Percentiles rank a stretch among this genome's conserved stretches.
Evolutionary conservation across 1,140 invertebrate genomes (phyloP).

Genomic region (Zaprionus ornatus): DNA sequence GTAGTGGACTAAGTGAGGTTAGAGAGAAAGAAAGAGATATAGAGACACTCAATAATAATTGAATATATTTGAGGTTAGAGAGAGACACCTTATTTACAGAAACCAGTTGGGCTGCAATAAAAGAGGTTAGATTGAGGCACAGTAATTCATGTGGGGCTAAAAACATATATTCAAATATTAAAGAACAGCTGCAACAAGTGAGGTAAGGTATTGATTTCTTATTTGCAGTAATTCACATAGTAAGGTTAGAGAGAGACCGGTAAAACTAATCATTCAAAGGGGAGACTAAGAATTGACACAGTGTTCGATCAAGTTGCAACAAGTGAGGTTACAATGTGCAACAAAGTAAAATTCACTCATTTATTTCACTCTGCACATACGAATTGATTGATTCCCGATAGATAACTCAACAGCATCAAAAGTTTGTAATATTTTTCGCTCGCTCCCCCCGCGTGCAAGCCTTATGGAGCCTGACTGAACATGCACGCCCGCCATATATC

Average conservation of each 20-base stretch:
- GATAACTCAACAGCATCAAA: not conserved
- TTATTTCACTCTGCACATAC: not conserved
- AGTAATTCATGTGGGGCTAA: no score
- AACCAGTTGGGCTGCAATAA: no score
- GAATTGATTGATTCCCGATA: not conserved
- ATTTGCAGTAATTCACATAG: not conserved
- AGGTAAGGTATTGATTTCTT: no score
- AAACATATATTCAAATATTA: no score
- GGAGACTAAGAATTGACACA: no score
- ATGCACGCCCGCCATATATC: constrained; percentile 23
- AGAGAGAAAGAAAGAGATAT: not conserved
- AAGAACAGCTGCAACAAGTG: no score
- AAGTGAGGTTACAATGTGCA: not conserved
- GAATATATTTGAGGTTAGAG: no score
- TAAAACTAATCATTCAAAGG: no score
- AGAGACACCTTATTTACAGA: no score
- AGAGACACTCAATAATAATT: no score
- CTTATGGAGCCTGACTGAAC: constrained; percentile 5
- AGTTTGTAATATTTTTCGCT: not conserved
- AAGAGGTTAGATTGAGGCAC: no score
- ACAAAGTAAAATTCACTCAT: not conserved
- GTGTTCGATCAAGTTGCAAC: not conserved
- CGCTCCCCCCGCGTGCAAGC: not conserved
- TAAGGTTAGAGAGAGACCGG: not conserved
- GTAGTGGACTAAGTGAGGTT: not conserved